These are phyloP conservation scores for Carettochelys insculpta DNA, from an alignment of 2,113 vertebrate genomes.

Conservation along the genomic window DNA sequence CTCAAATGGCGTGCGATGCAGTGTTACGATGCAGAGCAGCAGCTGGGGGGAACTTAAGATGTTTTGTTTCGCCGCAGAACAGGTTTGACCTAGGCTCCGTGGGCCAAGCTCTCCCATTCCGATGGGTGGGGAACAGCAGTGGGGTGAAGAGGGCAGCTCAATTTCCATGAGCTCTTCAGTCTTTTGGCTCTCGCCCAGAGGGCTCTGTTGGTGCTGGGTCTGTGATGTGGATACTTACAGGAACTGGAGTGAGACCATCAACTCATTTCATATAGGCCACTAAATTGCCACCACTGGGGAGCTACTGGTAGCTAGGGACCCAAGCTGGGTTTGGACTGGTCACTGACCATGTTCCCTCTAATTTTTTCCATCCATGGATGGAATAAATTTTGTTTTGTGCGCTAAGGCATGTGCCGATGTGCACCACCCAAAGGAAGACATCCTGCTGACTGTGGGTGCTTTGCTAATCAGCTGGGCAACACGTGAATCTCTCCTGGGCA, in stretches of 20 bases:
- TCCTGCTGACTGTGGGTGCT: no score
- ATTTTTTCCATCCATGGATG: no score
- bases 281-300: fast-evolving
- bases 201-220: neutral
- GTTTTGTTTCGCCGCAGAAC: neutral
- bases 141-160: neutral
- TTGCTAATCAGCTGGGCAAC: no score
- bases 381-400: no score
- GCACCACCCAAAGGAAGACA: no score
- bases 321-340: neutral
- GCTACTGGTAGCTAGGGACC: neutral
- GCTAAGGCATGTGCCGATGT: no score
- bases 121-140: neutral
- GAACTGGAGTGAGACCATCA: neutral
- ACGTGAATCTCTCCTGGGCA: no score
- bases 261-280: neutral
- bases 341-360: no score
- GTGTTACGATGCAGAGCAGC: no score
- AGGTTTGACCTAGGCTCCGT: neutral
- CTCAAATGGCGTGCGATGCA: neutral
- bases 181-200: neutral
- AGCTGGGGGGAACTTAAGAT: neutral
- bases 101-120: neutral
- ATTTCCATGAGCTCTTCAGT: neutral
- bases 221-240: neutral